Percentiles rank a stretch among this genome's conserved stretches.
Conservation (phyloP, 2,797 vertebrate species). For the Cuculus canorus region DNA sequence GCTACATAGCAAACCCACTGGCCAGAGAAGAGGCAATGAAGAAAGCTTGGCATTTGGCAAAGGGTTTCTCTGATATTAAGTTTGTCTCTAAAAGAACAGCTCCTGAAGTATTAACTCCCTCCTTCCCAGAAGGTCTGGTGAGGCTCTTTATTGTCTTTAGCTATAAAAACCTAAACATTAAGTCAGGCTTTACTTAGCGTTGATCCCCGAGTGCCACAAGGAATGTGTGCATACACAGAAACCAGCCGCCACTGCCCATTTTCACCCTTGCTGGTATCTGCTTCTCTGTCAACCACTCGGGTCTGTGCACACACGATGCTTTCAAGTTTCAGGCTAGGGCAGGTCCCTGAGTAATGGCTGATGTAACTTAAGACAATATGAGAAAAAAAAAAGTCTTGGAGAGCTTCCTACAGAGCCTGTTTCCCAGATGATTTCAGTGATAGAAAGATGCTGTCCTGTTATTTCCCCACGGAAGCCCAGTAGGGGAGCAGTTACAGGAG, state of each 20-base stretch:
- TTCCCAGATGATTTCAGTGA: slow-evolving; percentile 1
- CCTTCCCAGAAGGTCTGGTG: neutral
- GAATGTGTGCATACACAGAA: neutral
- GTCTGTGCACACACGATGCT: accelerated
- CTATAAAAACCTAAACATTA: neutral
- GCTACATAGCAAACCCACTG: accelerated
- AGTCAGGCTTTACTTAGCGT: neutral
- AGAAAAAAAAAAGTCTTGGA: neutral
- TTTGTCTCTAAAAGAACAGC: neutral
- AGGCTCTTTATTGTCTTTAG: neutral
- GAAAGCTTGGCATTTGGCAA: neutral
- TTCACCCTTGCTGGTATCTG: accelerated
- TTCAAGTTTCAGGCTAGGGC: neutral
- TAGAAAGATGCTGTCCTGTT: slow-evolving; percentile 17
- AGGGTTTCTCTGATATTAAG: neutral
- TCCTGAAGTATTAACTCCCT: neutral
- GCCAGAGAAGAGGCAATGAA: neutral
- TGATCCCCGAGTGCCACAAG: neutral
- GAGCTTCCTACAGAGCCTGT: neutral
- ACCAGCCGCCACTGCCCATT: accelerated
- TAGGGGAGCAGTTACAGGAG: neutral
- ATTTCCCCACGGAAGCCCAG: neutral
- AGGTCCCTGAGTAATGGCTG: neutral
- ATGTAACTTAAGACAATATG: neutral
- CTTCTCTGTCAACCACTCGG: accelerated